These are phyloP conservation scores for Metridium senile DNA, from an alignment of 92 coral and sea anemone species.

Conservation along the genomic window DNA sequence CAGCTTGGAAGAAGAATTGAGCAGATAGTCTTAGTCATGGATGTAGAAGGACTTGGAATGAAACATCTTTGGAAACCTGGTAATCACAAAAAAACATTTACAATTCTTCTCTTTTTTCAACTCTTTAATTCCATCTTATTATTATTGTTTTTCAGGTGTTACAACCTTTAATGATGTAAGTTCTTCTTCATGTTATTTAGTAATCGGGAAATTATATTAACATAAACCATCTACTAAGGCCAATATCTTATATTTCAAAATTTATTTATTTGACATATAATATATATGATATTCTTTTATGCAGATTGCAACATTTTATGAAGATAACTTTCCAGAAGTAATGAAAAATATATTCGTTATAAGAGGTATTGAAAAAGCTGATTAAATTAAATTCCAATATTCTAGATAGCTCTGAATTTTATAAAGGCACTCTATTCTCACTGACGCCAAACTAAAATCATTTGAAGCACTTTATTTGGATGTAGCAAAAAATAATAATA, in stretches of 20 bases:
- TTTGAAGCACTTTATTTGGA: too few species aligned
- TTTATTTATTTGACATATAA: neutral
- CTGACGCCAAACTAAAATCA: too few species aligned
- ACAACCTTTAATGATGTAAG: constrained; percentile 78
- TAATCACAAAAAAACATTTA: neutral
- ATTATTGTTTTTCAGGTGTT: constrained; percentile 59
- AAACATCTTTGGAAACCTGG: constrained; percentile 74
- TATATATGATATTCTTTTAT: neutral
- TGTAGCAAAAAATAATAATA: too few species aligned
- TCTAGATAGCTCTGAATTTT: too few species aligned
- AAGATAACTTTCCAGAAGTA: constrained; percentile 58
- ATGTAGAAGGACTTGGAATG: constrained; percentile 66
- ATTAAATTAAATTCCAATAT: neutral
- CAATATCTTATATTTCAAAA: too few species aligned
- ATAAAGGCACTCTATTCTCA: neutral
- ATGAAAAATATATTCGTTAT: constrained; percentile 57
- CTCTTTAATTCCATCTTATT: neutral
- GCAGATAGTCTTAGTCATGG: constrained; percentile 53
- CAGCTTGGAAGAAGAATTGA: constrained; percentile 54
- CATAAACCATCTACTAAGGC: too few species aligned
- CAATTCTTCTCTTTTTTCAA: neutral
- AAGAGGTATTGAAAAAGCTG: constrained; percentile 36
- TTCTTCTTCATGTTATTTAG: neutral
- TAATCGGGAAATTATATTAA: neutral
- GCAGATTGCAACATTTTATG: constrained; percentile 60